phyloP scores from a whole-genome alignment of 2,113 vertebrate genomes.

The Lycaon pictus region DNA sequence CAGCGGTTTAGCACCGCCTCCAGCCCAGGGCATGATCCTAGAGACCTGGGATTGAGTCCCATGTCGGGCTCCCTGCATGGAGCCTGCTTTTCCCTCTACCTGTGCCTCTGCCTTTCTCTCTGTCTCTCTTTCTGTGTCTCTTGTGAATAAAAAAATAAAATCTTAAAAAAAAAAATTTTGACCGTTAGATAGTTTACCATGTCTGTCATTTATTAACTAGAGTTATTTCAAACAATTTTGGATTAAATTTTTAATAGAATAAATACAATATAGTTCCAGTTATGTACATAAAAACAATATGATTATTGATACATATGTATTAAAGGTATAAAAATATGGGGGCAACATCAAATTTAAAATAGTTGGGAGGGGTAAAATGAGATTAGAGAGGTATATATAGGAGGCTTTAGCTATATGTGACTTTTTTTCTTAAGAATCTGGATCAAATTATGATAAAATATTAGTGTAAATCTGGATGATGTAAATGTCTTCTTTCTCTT shows the following conservation, averaged over 20 bases:
- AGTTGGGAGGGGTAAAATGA: background rate
- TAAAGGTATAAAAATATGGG: background rate
- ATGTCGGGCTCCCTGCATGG: no score
- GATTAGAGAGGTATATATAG: background rate
- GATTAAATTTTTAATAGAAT: background rate
- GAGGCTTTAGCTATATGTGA: background rate
- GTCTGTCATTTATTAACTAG: background rate
- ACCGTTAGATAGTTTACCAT: background rate
- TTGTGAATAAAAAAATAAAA: no score
- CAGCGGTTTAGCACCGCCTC: no score
- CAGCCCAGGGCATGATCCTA: no score
- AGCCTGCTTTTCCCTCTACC: no score
- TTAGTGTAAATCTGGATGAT: slow-evolving; percentile 8
- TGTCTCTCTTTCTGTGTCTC: no score
- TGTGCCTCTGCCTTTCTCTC: no score
- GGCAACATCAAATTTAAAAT: background rate
- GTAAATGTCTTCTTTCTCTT: background rate
- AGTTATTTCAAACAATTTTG: slow-evolving; percentile 37
- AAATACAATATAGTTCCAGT: background rate
- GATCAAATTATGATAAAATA: slow-evolving; percentile 6
- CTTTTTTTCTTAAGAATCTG: background rate
- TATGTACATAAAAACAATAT: background rate
- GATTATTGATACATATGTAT: background rate
- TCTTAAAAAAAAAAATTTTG: no score
- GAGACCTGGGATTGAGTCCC: no score